Evolutionary conservation across 2,113 vertebrate genomes (phyloP).

Genomic region (Tinamus guttatus): DNA sequence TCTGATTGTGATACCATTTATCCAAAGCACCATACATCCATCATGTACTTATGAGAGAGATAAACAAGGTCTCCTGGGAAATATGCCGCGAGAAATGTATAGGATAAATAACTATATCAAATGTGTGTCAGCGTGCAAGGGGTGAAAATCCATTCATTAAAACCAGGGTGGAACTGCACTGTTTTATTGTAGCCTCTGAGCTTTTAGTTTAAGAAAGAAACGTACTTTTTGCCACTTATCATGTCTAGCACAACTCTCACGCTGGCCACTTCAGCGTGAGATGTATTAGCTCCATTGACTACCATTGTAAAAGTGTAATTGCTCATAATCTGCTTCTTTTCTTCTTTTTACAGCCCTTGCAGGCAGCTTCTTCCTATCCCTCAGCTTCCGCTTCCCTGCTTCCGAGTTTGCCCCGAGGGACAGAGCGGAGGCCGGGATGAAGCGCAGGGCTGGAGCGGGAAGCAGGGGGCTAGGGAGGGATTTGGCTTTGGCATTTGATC

Average conservation of each 20-base stretch:
- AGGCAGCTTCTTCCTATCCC: constrained; percentile 14
- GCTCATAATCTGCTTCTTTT: constrained; percentile 2
- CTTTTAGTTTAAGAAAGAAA: constrained; percentile 75
- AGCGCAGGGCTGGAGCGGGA: neutral
- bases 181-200: constrained; percentile 70
- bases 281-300: constrained; percentile 60
- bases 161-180: constrained; percentile 48
- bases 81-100: constrained; percentile 72
- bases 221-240: constrained; percentile 67
- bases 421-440: neutral
- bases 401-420: neutral
- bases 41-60: constrained; percentile 61
- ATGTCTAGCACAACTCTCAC: constrained; percentile 40
- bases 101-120: constrained; percentile 76
- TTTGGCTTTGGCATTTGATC: neutral
- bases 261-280: constrained; percentile 50
- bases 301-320: constrained; percentile 43
- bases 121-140: constrained; percentile 61
- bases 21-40: constrained; percentile 71
- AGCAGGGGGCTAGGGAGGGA: neutral
- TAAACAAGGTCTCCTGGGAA: constrained; percentile 75
- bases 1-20: constrained; percentile 76
- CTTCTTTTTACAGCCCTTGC: neutral
- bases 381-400: neutral
- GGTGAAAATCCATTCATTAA: constrained; percentile 74